phyloP scores from a whole-genome alignment of 37 sponge, comb jelly and placozoan species.

The Bolinopsis microptera region DNA sequence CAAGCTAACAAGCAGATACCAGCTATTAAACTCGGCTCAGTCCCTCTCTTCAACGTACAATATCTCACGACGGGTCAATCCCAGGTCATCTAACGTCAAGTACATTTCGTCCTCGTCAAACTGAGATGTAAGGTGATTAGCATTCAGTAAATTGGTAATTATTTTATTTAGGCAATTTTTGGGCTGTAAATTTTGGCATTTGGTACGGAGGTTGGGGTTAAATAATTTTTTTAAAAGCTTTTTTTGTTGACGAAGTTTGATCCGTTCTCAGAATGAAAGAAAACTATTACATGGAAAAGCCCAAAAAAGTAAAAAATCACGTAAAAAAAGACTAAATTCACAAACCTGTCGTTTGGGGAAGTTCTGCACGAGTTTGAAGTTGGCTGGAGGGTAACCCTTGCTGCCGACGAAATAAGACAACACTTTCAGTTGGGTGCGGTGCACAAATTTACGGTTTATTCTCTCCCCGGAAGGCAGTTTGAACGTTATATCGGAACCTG shows the following conservation, averaged over 20 bases:
- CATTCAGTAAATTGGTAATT: too few species aligned
- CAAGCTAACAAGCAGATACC: too few species aligned
- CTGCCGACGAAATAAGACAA: background rate
- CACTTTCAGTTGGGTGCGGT: background rate
- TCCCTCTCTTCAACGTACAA: slow-evolving; percentile 47
- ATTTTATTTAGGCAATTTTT: too few species aligned
- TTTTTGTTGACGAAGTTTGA: too few species aligned
- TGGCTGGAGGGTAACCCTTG: background rate
- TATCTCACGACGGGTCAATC: slow-evolving; percentile 24
- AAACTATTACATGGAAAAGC: too few species aligned
- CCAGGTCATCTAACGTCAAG: slow-evolving; percentile 45
- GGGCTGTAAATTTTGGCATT: too few species aligned
- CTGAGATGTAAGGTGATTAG: too few species aligned
- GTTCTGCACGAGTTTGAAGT: slow-evolving; percentile 10
- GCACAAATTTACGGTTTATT: slow-evolving; percentile 6
- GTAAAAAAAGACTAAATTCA: too few species aligned
- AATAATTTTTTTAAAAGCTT: too few species aligned
- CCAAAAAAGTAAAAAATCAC: too few species aligned
- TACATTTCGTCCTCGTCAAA: slow-evolving; percentile 59
- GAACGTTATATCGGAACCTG: slow-evolving; percentile 41
- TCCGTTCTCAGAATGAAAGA: too few species aligned
- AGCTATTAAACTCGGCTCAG: background rate
- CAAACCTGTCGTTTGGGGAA: slow-evolving; percentile 31
- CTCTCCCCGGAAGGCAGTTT: slow-evolving; percentile 32
- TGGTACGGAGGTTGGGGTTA: background rate